phyloP scores from a whole-genome alignment of 2,888 invertebrate genomes.

The Drosophila subsilvestris region DNA sequence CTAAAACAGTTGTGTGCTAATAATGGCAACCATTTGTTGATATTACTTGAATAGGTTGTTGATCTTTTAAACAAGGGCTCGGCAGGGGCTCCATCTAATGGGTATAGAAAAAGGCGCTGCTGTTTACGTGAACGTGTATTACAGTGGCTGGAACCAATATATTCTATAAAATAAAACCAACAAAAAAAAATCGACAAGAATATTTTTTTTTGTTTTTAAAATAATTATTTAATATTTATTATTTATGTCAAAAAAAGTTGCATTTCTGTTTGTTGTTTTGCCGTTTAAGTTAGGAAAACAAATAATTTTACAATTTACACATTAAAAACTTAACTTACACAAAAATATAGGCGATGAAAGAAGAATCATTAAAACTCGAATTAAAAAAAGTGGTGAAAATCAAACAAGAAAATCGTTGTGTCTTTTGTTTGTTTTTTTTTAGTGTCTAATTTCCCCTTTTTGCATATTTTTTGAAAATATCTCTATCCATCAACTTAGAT shows the following conservation, averaged over 20 bases:
- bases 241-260: conserved; percentile 72
- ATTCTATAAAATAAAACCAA: too few species aligned
- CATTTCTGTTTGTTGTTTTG: conserved; percentile 63
- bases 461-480: conserved; percentile 68
- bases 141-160: too few species aligned
- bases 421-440: conserved; percentile 31
- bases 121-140: too few species aligned
- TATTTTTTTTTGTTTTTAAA: conserved; percentile 72
- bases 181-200: neutral
- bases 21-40: too few species aligned
- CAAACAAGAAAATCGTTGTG: conserved; percentile 18
- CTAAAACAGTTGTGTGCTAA: too few species aligned
- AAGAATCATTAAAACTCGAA: conserved; percentile 20
- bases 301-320: conserved; percentile 77
- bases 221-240: conserved; percentile 76
- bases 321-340: conserved; percentile 63
- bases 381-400: conserved; percentile 21
- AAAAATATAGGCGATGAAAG: conserved; percentile 28
- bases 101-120: too few species aligned
- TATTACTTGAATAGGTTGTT: too few species aligned
- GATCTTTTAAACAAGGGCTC: too few species aligned
- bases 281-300: conserved; percentile 74
- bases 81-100: too few species aligned
- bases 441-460: conserved; percentile 12
- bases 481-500: conserved; percentile 30